These are phyloP conservation scores for Pseudopleuronectes americanus DNA, from an alignment of 2,797 vertebrate genomes.

Conservation along the genomic window DNA sequence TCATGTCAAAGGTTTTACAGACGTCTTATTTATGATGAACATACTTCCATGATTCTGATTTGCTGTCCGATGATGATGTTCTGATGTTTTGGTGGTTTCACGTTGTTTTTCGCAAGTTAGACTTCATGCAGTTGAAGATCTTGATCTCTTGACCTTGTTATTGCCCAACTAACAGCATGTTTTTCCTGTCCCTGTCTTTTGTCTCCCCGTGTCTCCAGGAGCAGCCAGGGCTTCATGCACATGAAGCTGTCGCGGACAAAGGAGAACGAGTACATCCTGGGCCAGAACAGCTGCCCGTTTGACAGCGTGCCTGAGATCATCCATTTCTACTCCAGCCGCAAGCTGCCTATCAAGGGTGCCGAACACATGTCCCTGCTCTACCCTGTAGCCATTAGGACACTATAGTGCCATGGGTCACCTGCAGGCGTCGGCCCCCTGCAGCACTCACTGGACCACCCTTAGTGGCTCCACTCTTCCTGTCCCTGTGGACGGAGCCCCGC, in stretches of 20 bases:
- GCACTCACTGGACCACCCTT: conserved; percentile 34
- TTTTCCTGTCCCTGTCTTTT: not conserved
- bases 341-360: conserved; percentile 98
- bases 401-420: conserved; percentile 81
- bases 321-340: conserved; percentile 97
- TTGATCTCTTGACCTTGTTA: not conserved
- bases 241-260: conserved; percentile 98
- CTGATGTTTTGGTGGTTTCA: not conserved
- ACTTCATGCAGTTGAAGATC: not conserved
- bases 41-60: not conserved
- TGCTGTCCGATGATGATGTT: not conserved
- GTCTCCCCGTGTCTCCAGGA: conserved; percentile 82
- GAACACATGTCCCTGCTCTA: conserved; percentile 99
- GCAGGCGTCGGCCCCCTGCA: conserved; percentile 40
- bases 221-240: conserved; percentile 99
- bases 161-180: conserved; percentile 1
- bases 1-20: no score
- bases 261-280: conserved; percentile 96
- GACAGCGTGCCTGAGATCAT: conserved; percentile 97
- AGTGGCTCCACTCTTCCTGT: conserved; percentile 33
- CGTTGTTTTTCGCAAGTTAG: not conserved
- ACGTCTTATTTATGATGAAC: no score
- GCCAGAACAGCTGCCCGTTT: conserved; percentile 96
- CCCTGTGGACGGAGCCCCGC: conserved; percentile 40
- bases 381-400: conserved; percentile 95